phyloP scores from a whole-genome alignment of 2,888 invertebrate species.

The Metalampra italica region DNA sequence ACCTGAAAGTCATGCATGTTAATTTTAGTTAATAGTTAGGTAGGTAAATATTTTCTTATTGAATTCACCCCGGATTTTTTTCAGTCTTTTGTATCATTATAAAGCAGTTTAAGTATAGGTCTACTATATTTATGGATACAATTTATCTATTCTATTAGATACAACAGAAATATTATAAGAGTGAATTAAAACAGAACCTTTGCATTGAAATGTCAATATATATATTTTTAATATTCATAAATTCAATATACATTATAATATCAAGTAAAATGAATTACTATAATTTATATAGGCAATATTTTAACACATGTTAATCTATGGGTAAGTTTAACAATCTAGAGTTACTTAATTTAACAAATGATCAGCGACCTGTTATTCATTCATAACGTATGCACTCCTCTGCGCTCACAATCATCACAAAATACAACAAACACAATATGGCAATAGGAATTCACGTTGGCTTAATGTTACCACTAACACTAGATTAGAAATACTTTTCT shows the following conservation, averaged over 20 bases:
- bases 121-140: no score
- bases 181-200: constrained; percentile 16
- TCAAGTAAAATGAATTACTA: constrained; percentile 78
- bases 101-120: no score
- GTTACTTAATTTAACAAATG: constrained; percentile 67
- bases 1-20: no score
- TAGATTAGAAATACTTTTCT: constrained; percentile 50
- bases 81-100: no score
- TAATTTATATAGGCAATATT: constrained; percentile 79
- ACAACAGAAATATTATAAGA: no score
- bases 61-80: no score
- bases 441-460: constrained; percentile 75
- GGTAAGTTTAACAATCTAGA: constrained; percentile 76
- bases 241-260: constrained; percentile 79
- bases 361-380: constrained; percentile 31
- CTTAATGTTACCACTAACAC: constrained; percentile 41
- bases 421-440: constrained; percentile 58
- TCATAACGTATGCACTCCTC: background rate
- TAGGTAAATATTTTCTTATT: no score
- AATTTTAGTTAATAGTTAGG: no score
- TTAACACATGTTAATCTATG: constrained; percentile 78
- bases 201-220: constrained; percentile 76
- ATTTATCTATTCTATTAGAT: no score
- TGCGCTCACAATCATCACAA: background rate
- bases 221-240: constrained; percentile 78